Base-by-base conservation (phyloP, 2,113 vertebrate genomes). In the Otis tarda region DNA sequence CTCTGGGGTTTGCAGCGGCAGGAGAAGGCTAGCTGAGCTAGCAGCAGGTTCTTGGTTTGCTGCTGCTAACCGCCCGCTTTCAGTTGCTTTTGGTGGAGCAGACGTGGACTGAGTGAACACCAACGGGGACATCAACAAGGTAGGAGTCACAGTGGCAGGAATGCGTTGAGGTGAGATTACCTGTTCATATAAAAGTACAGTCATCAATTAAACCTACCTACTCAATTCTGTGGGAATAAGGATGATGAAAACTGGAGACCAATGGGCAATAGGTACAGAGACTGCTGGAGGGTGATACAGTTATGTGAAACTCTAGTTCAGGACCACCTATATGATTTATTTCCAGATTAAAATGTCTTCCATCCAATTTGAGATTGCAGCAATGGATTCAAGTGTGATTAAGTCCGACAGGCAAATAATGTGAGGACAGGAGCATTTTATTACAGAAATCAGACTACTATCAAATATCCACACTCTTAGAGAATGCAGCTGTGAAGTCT, bases 101-200 rank as follows among this genome's bases (percentile, higher is more conserved):
- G 96, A 64, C 39, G 98, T 94, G 65, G 97, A 68, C 88, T 99
- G 98, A 43, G 94, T 92, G 94, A 99, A 99, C 77, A 99, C 98
- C 95, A 98, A 98, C 4, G 99, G 99, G 23, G 99, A 98, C 97
- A 99, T 98, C 83, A 99, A 97, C 81, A 99, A 89, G 3, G 98
- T 97, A 12, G 99, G 98, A 68, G 98, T 97, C 52, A 96, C 96
- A 1, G 98, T 97, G 73, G 98, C 98, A 9, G 98, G 98, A 65
- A 98, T 97, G 28, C 82, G 90, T 81, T 98, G 98, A 7, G 98
- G 98, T 12, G 98, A 99, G 33, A 98, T 97, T 8, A 98, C 98
- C 98, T 99, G 97, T 35, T 81, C 41, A 33, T 3, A 33, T 1
- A 75, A 39, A 95, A 94, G 93, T 0, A 52, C 56, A 65, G 73